Percentiles rank a stretch among this genome's conserved stretches.
phyloP scores from a whole-genome alignment of 92 coral and sea anemone genomes.

The Parazoanthus darwini region DNA sequence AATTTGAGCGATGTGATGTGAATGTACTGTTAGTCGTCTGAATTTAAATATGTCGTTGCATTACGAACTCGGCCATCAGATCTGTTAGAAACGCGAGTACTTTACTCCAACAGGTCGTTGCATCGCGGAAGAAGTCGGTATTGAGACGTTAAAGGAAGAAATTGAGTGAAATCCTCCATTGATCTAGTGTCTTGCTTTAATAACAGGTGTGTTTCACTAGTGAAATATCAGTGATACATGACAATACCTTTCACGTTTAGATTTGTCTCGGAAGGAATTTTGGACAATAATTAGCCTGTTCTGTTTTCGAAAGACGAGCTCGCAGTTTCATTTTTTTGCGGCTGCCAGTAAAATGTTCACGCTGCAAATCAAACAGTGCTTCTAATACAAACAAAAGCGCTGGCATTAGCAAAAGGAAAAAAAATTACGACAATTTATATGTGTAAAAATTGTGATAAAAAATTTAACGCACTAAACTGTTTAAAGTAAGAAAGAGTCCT shows the following conservation, averaged over 20 bases:
- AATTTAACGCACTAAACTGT: conserved; percentile 17
- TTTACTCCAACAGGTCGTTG: no score
- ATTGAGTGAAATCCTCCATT: no score
- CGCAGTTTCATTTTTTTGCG: background rate
- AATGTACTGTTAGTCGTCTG: background rate
- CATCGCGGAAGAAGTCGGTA: no score
- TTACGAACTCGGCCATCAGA: no score
- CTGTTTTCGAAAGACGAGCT: background rate
- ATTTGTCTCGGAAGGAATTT: background rate
- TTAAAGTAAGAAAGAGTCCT: conserved; percentile 6
- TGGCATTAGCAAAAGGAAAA: background rate
- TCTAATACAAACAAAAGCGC: background rate
- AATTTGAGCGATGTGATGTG: background rate
- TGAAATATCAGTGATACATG: no score
- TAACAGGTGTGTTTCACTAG: no score
- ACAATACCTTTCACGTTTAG: no score
- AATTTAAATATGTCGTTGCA: background rate
- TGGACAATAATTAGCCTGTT: background rate
- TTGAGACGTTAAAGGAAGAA: no score
- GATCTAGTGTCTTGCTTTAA: no score
- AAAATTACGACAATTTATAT: background rate
- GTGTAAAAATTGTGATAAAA: conserved; percentile 4
- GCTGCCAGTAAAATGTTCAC: background rate
- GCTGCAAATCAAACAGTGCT: background rate
- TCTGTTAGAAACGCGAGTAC: no score